Percentiles rank a stretch among this genome's conserved stretches.
Evolutionary conservation across 2,888 invertebrate species (phyloP).

Genomic region (Epinotia demarniana): DNA sequence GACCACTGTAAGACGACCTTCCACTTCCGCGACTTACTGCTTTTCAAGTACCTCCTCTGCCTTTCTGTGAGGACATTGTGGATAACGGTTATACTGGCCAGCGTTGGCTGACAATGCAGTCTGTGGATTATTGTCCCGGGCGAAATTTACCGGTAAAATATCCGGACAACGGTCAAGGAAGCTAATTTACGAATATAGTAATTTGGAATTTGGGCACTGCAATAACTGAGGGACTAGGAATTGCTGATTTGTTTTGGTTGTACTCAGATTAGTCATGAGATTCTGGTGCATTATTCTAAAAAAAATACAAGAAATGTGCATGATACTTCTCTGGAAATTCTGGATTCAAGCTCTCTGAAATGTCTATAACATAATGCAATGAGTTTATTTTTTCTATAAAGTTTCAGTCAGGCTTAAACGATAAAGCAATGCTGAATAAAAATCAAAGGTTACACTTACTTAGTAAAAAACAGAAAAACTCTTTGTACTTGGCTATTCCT

Average conservation of each 20-base stretch:
- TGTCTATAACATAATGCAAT: neutral
- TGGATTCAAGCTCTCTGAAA: no score
- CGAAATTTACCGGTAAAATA: conserved; percentile 65
- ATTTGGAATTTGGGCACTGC: conserved; percentile 53
- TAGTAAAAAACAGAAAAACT: no score
- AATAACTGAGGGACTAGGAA: conserved; percentile 47
- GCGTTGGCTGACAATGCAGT: conserved; percentile 66
- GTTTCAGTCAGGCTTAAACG: no score
- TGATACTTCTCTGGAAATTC: no score
- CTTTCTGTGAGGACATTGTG: conserved; percentile 4
- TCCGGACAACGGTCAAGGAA: conserved; percentile 54
- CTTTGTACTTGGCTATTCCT: neutral
- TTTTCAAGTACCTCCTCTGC: neutral
- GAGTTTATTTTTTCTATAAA: no score
- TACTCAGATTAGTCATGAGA: neutral
- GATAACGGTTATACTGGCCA: conserved; percentile 53
- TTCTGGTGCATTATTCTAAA: neutral
- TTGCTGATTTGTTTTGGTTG: conserved; percentile 29
- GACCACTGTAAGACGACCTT: conserved; percentile 53
- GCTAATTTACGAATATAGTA: conserved; percentile 67
- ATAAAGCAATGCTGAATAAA: no score
- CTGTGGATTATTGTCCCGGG: conserved; percentile 65
- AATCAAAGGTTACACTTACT: no score
- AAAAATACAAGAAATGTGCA: no score
- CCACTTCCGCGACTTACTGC: neutral